Evolutionary conservation across 2,113 vertebrate genomes (phyloP).

Genomic region (Tachycineta bicolor): DNA sequence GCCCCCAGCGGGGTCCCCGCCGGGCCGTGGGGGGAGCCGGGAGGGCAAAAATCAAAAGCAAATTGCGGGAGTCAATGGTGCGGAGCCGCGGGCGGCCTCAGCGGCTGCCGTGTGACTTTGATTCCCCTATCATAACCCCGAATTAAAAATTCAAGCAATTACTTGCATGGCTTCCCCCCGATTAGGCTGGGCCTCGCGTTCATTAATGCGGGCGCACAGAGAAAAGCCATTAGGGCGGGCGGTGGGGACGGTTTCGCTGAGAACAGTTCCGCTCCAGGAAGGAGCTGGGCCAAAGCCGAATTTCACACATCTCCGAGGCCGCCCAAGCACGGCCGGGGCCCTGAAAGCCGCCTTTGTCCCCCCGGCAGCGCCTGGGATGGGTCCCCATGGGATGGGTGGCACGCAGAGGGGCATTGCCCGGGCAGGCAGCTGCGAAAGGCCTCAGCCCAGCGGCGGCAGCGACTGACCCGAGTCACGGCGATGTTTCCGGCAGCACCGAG

Average conservation of each 20-base stretch:
- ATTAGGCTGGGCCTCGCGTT: slow-evolving; percentile 84
- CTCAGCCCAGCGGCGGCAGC: accelerated
- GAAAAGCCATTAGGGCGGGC: slow-evolving; percentile 84
- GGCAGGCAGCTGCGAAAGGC: accelerated
- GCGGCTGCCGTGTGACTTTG: slow-evolving; percentile 82
- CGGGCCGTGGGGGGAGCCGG: neutral
- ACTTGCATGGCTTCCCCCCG: slow-evolving; percentile 94
- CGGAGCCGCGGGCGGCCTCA: slow-evolving; percentile 75
- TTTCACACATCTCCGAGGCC: slow-evolving; percentile 77
- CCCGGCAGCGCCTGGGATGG: neutral
- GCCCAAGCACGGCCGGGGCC: slow-evolving; percentile 44
- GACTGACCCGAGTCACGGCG: neutral
- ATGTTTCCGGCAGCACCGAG: accelerated
- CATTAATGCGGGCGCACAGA: slow-evolving; percentile 94
- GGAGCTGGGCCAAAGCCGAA: slow-evolving; percentile 67
- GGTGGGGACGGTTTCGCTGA: slow-evolving; percentile 86
- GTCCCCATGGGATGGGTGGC: neutral
- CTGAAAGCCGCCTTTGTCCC: slow-evolving; percentile 71
- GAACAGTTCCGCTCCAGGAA: slow-evolving; percentile 85
- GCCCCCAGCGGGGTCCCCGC: neutral
- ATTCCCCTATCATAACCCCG: slow-evolving; percentile 82
- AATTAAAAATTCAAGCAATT: slow-evolving; percentile 96
- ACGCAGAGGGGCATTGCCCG: accelerated
- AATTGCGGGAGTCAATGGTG: slow-evolving; percentile 78
- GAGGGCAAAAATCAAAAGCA: slow-evolving; percentile 55